Conservation (phyloP, 37 sponge, comb jelly and placozoan species). For the Lycopodina hypogea region DNA sequence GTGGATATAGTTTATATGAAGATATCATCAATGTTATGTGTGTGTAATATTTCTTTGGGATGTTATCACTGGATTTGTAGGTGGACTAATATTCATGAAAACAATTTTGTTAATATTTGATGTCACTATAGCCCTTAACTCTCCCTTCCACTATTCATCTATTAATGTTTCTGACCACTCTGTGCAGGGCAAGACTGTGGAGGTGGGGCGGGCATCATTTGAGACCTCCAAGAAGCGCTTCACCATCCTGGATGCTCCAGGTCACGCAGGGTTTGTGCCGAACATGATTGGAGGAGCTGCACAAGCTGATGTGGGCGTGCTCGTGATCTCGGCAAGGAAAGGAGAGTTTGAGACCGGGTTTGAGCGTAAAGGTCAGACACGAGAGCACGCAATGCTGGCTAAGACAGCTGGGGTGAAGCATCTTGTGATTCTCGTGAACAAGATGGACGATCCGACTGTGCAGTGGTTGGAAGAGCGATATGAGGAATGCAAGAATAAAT, state of each 20-base stretch:
- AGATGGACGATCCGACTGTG: constrained; percentile 99
- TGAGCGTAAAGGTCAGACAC: constrained; percentile 95
- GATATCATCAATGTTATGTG: too few species aligned
- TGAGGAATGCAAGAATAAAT: constrained; percentile 89
- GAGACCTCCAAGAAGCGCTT: constrained; percentile 96
- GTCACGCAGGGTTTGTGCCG: constrained; percentile 96
- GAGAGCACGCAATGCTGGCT: constrained; percentile 97
- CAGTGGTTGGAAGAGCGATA: constrained; percentile 85
- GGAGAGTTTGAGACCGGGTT: constrained; percentile 99
- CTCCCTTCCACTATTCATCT: too few species aligned
- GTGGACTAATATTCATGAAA: too few species aligned
- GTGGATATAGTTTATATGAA: too few species aligned
- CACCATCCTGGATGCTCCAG: constrained; percentile 97
- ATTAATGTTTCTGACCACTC: too few species aligned
- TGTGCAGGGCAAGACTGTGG: constrained; percentile 95
- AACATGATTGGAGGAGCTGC: constrained; percentile 99
- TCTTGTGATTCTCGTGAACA: constrained; percentile 92
- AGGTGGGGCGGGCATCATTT: constrained; percentile 93
- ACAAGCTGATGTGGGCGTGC: constrained; percentile 94
- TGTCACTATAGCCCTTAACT: too few species aligned
- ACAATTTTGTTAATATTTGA: too few species aligned
- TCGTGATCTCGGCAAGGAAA: constrained; percentile 96
- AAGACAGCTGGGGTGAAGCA: constrained; percentile 99
- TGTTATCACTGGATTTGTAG: too few species aligned
- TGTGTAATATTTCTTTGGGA: too few species aligned